A percentile compares a stretch with the other conserved stretches of the same genome.
Evolutionary conservation across 2,113 vertebrate genomes (phyloP).

Genomic region (Lycaon pictus): DNA sequence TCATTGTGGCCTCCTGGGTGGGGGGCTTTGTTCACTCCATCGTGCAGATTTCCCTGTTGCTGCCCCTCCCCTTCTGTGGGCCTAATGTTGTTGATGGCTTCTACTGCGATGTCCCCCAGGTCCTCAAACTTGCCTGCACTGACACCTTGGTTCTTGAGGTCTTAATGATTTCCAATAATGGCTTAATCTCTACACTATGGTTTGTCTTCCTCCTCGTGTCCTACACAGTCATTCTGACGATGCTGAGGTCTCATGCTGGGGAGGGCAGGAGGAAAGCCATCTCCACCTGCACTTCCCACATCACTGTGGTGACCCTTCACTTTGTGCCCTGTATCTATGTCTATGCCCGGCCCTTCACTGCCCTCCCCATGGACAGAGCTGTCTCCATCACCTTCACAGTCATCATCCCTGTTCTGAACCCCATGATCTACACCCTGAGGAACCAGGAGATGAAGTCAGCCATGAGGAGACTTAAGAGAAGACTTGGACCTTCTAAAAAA

Average conservation of each 20-base stretch:
- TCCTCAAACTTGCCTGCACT: conserved; percentile 47
- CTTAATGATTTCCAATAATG: conserved; percentile 60
- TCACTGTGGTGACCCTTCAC: conserved; percentile 23
- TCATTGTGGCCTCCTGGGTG: conserved; percentile 57
- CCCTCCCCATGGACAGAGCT: conserved; percentile 23
- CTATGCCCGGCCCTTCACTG: conserved; percentile 7
- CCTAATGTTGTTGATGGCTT: conserved; percentile 18
- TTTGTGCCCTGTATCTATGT: conserved; percentile 56
- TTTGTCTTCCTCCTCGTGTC: conserved; percentile 22
- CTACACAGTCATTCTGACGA: neutral
- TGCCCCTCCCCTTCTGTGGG: conserved; percentile 51
- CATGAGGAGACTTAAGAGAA: conserved; percentile 28
- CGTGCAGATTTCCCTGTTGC: conserved; percentile 23
- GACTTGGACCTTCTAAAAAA: neutral
- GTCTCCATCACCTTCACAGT: conserved; percentile 46
- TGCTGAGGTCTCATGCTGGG: neutral
- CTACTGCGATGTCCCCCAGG: conserved; percentile 44
- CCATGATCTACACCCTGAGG: conserved; percentile 63
- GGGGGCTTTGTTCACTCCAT: conserved; percentile 31
- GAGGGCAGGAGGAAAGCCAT: conserved; percentile 45
- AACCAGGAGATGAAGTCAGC: conserved; percentile 66
- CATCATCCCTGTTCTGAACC: conserved; percentile 52
- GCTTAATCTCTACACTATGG: neutral
- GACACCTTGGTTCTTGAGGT: neutral
- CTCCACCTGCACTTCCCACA: conserved; percentile 55